A percentile compares a stretch with the other conserved stretches of the same genome.
phyloP scores from a whole-genome alignment of 2,888 invertebrate species.

The Ligdia adustata region DNA sequence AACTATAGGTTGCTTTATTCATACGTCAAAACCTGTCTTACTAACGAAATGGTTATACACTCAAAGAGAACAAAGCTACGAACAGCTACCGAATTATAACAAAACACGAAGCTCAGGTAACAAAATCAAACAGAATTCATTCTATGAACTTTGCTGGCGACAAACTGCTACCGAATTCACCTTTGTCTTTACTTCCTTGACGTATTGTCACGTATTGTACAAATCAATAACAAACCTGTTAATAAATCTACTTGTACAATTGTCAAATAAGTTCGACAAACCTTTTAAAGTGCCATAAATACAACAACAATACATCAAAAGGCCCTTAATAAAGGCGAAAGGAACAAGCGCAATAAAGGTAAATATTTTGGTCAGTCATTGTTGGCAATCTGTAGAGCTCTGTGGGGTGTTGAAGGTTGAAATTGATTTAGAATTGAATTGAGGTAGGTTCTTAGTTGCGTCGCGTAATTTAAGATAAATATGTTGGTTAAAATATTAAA shows the following conservation, averaged over 20 bases:
- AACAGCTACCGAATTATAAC: too few species aligned
- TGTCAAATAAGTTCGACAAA: slow-evolving; percentile 2
- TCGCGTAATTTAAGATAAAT: too few species aligned
- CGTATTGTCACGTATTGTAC: slow-evolving; percentile 36
- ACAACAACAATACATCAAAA: slow-evolving; percentile 10
- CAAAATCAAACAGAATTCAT: slow-evolving; percentile 12
- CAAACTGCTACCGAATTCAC: slow-evolving; percentile 22
- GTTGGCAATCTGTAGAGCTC: slow-evolving; percentile 35
- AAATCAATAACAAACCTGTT: slow-evolving; percentile 33
- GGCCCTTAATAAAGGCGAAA: slow-evolving; percentile 5
- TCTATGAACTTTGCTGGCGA: slow-evolving; percentile 28
- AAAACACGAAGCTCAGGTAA: too few species aligned
- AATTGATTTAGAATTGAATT: slow-evolving; percentile 32
- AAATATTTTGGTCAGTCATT: slow-evolving; percentile 73
- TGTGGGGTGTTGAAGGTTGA: slow-evolving; percentile 35
- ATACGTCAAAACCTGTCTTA: too few species aligned
- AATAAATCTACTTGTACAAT: slow-evolving; percentile 37
- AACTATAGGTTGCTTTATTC: too few species aligned
- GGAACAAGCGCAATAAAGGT: slow-evolving; percentile 51
- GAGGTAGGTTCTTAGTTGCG: not conserved
- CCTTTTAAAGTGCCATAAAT: slow-evolving; percentile 1
- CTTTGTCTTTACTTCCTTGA: slow-evolving; percentile 28
- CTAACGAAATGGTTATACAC: too few species aligned
- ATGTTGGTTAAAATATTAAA: too few species aligned
- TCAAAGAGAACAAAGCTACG: too few species aligned